These are phyloP conservation scores for Hyperoplus immaculatus DNA, from an alignment of 2,797 vertebrate genomes.

Conservation along the genomic window DNA sequence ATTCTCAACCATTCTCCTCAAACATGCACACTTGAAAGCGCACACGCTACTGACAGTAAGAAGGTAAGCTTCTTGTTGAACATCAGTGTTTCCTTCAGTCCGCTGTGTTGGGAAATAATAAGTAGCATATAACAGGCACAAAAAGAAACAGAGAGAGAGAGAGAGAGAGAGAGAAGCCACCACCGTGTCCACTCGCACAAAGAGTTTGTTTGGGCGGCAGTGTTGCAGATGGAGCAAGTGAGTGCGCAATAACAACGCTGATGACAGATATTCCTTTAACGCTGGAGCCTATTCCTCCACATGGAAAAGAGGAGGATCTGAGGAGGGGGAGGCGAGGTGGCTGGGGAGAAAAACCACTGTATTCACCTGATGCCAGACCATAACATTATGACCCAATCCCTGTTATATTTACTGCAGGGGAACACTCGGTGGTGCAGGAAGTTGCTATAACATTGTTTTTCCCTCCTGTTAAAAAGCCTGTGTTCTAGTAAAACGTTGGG, in stretches of 20 bases:
- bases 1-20: slow-evolving; percentile 24
- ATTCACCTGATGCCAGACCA: slow-evolving; percentile 83
- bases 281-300: slow-evolving; percentile 64
- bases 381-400: slow-evolving; percentile 78
- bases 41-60: slow-evolving; percentile 48
- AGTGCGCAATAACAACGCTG: slow-evolving; percentile 76
- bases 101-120: slow-evolving; percentile 71
- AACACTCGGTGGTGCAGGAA: slow-evolving; percentile 84
- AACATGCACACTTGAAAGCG: not conserved
- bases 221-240: slow-evolving; percentile 75
- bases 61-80: slow-evolving; percentile 60
- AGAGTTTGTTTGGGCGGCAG: slow-evolving; percentile 69
- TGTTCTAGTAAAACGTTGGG: slow-evolving; percentile 86
- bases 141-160: slow-evolving; percentile 55
- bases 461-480: slow-evolving; percentile 84
- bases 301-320: slow-evolving; percentile 67
- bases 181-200: slow-evolving; percentile 70
- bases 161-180: slow-evolving; percentile 45
- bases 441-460: slow-evolving; percentile 85
- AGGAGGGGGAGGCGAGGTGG: slow-evolving; percentile 20
- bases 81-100: slow-evolving; percentile 72
- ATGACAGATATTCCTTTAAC: slow-evolving; percentile 80
- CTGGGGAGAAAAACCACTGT: slow-evolving; percentile 32
- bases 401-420: slow-evolving; percentile 84
- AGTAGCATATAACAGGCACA: slow-evolving; percentile 64